Evolutionary conservation across 1,140 invertebrate species (phyloP).

Genomic region (Kradibia gibbosae): DNA sequence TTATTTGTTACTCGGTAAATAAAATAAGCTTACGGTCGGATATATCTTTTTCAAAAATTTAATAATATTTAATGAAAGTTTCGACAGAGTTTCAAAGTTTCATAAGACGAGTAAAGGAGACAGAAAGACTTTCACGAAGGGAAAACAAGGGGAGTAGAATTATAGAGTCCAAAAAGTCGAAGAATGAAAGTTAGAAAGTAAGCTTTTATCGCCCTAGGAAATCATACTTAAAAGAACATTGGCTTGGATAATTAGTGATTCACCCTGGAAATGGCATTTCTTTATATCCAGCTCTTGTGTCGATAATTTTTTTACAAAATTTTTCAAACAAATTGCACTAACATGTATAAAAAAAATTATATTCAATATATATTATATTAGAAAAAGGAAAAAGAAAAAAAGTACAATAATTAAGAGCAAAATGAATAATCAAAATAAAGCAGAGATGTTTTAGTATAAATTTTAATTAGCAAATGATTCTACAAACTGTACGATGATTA

Average conservation of each 20-base stretch:
- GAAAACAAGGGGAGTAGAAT: slow-evolving; percentile 31
- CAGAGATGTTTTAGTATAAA: too few species aligned
- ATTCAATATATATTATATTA: too few species aligned
- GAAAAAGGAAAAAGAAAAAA: too few species aligned
- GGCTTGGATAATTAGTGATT: slow-evolving; percentile 61
- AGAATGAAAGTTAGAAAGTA: slow-evolving; percentile 43
- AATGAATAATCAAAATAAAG: too few species aligned
- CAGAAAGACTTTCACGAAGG: slow-evolving; percentile 39
- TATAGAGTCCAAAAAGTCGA: slow-evolving; percentile 30
- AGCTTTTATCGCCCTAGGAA: slow-evolving; percentile 56
- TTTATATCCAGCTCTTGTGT: too few species aligned
- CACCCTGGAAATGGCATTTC: slow-evolving; percentile 49
- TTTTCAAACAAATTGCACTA: background rate
- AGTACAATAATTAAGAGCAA: too few species aligned
- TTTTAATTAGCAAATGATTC: too few species aligned
- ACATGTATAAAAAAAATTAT: background rate
- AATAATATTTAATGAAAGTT: slow-evolving; percentile 41
- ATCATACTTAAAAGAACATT: slow-evolving; percentile 61
- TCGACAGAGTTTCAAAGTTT: slow-evolving; percentile 2
- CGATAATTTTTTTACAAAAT: slow-evolving; percentile 19
- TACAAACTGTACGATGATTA: too few species aligned
- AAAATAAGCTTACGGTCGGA: background rate
- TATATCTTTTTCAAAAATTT: slow-evolving; percentile 35
- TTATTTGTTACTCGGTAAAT: background rate
- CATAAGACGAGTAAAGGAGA: slow-evolving; percentile 20